A percentile compares a stretch with the other conserved stretches of the same genome.
Conservation (phyloP, 1,140 invertebrate genomes). For the Oscheius sp. region DNA sequence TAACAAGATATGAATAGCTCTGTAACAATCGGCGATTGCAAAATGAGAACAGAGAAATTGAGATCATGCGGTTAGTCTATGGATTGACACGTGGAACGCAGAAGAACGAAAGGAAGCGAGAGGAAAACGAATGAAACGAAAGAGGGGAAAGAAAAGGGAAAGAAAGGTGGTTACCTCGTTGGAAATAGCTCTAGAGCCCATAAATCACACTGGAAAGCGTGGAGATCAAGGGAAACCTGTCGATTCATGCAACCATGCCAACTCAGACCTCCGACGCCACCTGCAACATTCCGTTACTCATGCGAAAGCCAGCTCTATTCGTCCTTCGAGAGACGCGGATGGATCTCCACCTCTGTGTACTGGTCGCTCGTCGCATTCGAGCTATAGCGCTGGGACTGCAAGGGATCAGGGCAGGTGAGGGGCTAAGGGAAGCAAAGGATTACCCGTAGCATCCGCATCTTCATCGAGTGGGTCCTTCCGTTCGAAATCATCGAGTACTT, state of each 20-base stretch:
- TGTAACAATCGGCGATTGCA: no score
- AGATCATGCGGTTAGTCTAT: no score
- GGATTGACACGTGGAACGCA: no score
- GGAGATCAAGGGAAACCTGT: no score
- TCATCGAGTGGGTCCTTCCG: neutral
- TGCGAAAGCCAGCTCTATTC: neutral
- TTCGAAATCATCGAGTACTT: slow-evolving; percentile 6
- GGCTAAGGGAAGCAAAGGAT: no score
- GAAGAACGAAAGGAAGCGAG: no score
- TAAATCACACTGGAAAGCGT: no score
- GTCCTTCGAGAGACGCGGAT: neutral
- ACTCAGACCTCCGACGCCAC: neutral
- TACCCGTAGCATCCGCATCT: slow-evolving; percentile 1
- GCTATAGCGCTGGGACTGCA: neutral
- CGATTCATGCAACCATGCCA: neutral
- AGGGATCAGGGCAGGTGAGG: no score
- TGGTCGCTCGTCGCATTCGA: slow-evolving; percentile 1
- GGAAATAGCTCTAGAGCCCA: no score
- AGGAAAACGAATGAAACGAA: neutral
- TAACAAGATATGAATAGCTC: no score
- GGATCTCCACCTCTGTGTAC: slow-evolving; percentile 6
- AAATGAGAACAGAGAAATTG: no score
- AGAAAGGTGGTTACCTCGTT: neutral
- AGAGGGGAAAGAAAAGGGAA: neutral
- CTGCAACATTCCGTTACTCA: neutral